A percentile compares a stretch with the other conserved stretches of the same genome.
Evolutionary conservation across 64 coral and sea anemone species (phyloP).

Genomic region (Hydrozoanthus tunicans): DNA sequence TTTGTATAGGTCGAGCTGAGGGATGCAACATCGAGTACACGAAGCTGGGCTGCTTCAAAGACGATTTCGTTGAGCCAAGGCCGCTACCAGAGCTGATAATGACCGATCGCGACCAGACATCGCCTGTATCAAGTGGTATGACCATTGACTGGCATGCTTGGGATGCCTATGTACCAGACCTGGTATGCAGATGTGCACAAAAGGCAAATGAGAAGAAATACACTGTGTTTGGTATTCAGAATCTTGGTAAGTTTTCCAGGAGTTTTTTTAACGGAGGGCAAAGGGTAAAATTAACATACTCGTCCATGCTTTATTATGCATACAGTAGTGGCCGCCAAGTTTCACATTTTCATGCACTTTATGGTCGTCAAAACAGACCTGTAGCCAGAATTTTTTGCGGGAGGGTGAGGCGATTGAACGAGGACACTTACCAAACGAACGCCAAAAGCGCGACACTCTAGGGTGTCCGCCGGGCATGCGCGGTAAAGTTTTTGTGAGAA

Average conservation of each 20-base stretch:
- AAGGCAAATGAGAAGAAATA: slow-evolving; percentile 50
- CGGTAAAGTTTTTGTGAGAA: too few relatives aligned
- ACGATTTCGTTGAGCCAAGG: slow-evolving; percentile 3
- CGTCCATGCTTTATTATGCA: too few relatives aligned
- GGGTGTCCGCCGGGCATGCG: too few relatives aligned
- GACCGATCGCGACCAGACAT: slow-evolving; percentile 4
- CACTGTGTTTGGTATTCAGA: slow-evolving; percentile 43
- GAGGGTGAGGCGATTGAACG: too few relatives aligned
- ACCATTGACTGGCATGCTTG: slow-evolving; percentile 33
- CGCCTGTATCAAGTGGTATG: slow-evolving; percentile 3
- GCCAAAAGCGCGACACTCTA: too few relatives aligned
- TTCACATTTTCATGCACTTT: too few relatives aligned
- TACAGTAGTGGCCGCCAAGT: too few relatives aligned
- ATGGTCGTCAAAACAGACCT: background rate
- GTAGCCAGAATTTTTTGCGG: too few relatives aligned
- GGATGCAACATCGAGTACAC: slow-evolving; percentile 36
- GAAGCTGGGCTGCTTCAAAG: slow-evolving; percentile 61
- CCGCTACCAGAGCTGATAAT: slow-evolving; percentile 21
- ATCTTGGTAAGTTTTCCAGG: slow-evolving; percentile 19
- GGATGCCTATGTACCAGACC: slow-evolving; percentile 42
- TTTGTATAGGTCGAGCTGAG: background rate
- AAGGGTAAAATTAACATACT: too few relatives aligned
- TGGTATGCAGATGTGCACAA: slow-evolving; percentile 59
- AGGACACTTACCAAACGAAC: too few relatives aligned
- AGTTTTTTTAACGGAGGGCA: background rate